Base-by-base conservation (phyloP, 2,888 invertebrate genomes). In the Pyralis farinalis region DNA sequence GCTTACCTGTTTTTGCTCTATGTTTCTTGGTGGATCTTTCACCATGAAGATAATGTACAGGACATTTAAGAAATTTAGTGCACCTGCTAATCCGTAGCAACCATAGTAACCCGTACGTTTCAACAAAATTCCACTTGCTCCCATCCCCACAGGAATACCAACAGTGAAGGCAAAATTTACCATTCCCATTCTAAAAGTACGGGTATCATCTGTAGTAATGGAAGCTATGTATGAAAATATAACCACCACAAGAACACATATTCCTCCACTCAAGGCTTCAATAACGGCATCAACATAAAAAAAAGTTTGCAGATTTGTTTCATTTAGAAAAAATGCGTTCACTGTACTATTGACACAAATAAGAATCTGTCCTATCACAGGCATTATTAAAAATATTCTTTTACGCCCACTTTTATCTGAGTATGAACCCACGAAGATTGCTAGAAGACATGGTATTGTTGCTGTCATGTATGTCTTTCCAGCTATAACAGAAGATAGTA, bases 401-500 rank as follows among this genome's bases (percentile, higher is more conserved):
- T 93, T 78, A 33, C 90, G 70, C 0, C 93, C 92, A 43, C 70
- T 75, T 43, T 87, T 83, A 60, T 93, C 93, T 55, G 92, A 92
- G 92, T 92, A 93, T 0, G 94, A 92, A 0, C 95, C 95, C 60
- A 94, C 90, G 61, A 95, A 94, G 35, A 94, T 81, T 25, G 94
- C 94, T 29, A 95, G 66, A 11, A 94, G 71, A 7, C 94, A 93
- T 10, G 95, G 95, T 6, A 95, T 77, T 7, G 92, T 88, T 49
- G 94, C 94, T 59, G 94, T 94, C 11, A 95, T 79, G 35, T 94
- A 91, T 1, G 94, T 94, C 68, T 94, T 94, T 94, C 94, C 94
- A 10, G 93, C 92, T 37, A 93, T 91, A 91, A 94, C 93, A 1
- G 91, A 90, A 0, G 95, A 93, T 1, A 93, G 91, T 49, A 93